Conservation (phyloP, 1,140 invertebrate species). For the Cherax destructor region DNA sequence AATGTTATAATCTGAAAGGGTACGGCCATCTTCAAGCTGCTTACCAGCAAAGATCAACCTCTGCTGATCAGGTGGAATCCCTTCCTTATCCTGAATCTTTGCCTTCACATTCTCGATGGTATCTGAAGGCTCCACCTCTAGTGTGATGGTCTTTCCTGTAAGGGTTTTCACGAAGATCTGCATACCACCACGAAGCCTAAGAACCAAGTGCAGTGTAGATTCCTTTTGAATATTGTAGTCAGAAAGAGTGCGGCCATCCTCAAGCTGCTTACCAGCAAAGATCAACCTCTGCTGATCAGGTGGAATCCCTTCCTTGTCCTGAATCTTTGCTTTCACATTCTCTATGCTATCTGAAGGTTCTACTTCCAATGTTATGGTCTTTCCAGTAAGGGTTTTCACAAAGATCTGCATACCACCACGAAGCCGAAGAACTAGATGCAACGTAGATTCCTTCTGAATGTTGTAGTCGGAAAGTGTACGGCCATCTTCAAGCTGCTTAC, state of each 20-base stretch:
- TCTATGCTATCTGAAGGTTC: slow-evolving; percentile 29
- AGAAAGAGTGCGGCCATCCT: slow-evolving; percentile 20
- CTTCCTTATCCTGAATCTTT: slow-evolving; percentile 33
- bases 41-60: slow-evolving; percentile 39
- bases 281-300: slow-evolving; percentile 30
- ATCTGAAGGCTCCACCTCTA: slow-evolving; percentile 17
- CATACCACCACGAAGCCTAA: neutral
- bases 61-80: slow-evolving; percentile 29
- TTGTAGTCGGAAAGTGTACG: slow-evolving; percentile 25
- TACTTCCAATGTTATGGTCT: slow-evolving; percentile 22
- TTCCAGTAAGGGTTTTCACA: slow-evolving; percentile 21
- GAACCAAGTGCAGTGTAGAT: slow-evolving; percentile 11
- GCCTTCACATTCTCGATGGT: slow-evolving; percentile 33
- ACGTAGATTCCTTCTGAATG: slow-evolving; percentile 27
- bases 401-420: slow-evolving; percentile 32
- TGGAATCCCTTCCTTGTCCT: slow-evolving; percentile 32
- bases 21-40: slow-evolving; percentile 26
- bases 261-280: slow-evolving; percentile 36
- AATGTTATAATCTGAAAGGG: slow-evolving; percentile 19
- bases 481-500: slow-evolving; percentile 28
- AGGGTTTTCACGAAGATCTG: slow-evolving; percentile 32
- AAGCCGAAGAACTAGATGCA: slow-evolving; percentile 13
- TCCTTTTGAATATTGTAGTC: slow-evolving; percentile 33
- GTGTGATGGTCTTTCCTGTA: slow-evolving; percentile 17
- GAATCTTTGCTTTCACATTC: slow-evolving; percentile 28